A percentile compares a stretch with the other conserved stretches of the same genome.
phyloP scores from a whole-genome alignment of 2,797 vertebrate genomes.

The Platalea minor region DNA sequence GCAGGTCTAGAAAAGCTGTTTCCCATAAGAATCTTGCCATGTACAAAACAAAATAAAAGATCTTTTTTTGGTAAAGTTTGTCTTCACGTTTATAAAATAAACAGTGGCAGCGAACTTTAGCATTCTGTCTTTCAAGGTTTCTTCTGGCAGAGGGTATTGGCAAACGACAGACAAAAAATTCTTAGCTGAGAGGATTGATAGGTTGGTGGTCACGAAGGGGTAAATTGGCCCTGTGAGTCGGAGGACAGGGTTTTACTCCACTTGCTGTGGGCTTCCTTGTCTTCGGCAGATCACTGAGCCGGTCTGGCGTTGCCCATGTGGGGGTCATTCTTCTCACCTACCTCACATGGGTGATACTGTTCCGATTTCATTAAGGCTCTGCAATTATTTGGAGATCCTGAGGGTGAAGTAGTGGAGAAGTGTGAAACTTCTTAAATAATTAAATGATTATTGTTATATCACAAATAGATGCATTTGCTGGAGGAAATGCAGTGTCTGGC shows the following conservation, averaged over 20 bases:
- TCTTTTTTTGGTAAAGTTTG: neutral
- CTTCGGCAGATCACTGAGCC: neutral
- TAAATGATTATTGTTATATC: neutral
- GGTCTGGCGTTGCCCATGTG: neutral
- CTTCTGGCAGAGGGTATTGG: neutral
- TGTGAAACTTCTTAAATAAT: neutral
- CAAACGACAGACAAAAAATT: neutral
- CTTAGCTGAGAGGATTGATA: neutral
- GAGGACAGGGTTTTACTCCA: neutral
- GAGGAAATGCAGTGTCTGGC: slow-evolving; percentile 4
- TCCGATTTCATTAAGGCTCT: neutral
- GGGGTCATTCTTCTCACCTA: neutral
- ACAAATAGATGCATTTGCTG: neutral
- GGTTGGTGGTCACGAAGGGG: neutral
- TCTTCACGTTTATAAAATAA: neutral
- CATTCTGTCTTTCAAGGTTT: neutral
- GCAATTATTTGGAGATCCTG: neutral
- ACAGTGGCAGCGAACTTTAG: neutral
- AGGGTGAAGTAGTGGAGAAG: neutral
- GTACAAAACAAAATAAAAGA: neutral
- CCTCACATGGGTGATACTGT: neutral
- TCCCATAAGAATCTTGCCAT: neutral
- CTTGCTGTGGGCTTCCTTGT: neutral
- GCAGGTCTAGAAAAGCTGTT: neutral
- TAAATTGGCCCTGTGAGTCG: neutral